A percentile compares a stretch with the other conserved stretches of the same genome.
Conservation (phyloP, 2,797 vertebrate genomes). For the Taeniopygia guttata region DNA sequence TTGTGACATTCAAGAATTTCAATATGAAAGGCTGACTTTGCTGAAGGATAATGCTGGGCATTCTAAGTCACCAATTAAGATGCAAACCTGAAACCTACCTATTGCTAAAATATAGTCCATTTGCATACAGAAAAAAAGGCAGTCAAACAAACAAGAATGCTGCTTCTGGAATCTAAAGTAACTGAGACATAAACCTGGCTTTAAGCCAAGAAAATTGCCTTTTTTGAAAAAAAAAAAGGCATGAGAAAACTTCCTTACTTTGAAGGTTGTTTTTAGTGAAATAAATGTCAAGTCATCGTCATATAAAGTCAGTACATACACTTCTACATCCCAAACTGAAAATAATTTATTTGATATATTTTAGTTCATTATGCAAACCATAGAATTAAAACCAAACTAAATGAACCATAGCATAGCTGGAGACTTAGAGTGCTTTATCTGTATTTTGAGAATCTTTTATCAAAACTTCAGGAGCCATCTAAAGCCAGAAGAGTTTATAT, state of each 20-base stretch:
- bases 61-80: constrained; percentile 44
- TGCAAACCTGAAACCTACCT: constrained; percentile 35
- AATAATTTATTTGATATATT: neutral
- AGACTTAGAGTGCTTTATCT: neutral
- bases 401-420: neutral
- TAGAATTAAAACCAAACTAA: neutral
- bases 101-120: constrained; percentile 27
- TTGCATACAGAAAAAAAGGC: neutral
- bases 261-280: neutral
- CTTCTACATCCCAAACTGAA: neutral
- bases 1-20: constrained; percentile 45
- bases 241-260: neutral
- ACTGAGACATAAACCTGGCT: neutral
- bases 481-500: neutral
- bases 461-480: neutral
- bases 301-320: neutral
- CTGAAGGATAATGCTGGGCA: constrained; percentile 25
- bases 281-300: neutral
- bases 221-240: neutral
- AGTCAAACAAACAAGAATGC: neutral
- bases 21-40: constrained; percentile 47
- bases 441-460: neutral
- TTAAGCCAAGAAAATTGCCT: neutral
- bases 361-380: neutral
- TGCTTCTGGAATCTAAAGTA: neutral